These are phyloP conservation scores for Tenthredo notha DNA, from an alignment of 2,888 invertebrate species.

Conservation along the genomic window DNA sequence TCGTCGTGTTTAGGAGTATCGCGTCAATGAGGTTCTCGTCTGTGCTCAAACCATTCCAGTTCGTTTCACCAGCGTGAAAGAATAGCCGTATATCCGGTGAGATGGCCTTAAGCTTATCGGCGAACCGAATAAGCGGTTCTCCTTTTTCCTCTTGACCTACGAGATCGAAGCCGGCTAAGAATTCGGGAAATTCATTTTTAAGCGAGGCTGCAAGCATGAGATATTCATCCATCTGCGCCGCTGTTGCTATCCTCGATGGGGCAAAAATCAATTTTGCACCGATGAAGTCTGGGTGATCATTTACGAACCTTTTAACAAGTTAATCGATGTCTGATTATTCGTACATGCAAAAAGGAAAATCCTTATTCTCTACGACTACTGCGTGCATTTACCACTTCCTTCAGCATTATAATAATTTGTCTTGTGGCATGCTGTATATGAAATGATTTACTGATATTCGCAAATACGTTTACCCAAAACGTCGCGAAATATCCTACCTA, in stretches of 20 bases:
- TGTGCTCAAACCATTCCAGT: conserved; percentile 84
- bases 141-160: conserved; percentile 90
- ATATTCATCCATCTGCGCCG: conserved; percentile 73
- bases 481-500: conserved; percentile 59
- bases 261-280: conserved; percentile 87
- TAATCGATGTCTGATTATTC: not conserved
- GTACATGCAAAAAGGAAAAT: not conserved
- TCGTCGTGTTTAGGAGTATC: conserved; percentile 85
- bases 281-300: conserved; percentile 83
- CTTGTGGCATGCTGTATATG: too few species aligned
- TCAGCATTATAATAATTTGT: too few species aligned
- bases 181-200: conserved; percentile 82
- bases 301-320: conserved; percentile 78
- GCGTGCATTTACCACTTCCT: too few species aligned
- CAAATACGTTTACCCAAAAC: not conserved
- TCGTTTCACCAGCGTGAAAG: conserved; percentile 92
- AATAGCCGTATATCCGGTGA: conserved; percentile 83
- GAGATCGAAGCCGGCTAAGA: conserved; percentile 89
- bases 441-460: too few species aligned
- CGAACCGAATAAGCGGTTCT: conserved; percentile 82
- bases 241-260: conserved; percentile 80
- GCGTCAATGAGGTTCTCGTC: conserved; percentile 90
- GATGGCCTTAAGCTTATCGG: conserved; percentile 80
- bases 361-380: too few species aligned
- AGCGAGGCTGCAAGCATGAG: conserved; percentile 71